Evolutionary conservation across 2,797 vertebrate genomes (phyloP).

Genomic region (Limnodromus scolopaceus): DNA sequence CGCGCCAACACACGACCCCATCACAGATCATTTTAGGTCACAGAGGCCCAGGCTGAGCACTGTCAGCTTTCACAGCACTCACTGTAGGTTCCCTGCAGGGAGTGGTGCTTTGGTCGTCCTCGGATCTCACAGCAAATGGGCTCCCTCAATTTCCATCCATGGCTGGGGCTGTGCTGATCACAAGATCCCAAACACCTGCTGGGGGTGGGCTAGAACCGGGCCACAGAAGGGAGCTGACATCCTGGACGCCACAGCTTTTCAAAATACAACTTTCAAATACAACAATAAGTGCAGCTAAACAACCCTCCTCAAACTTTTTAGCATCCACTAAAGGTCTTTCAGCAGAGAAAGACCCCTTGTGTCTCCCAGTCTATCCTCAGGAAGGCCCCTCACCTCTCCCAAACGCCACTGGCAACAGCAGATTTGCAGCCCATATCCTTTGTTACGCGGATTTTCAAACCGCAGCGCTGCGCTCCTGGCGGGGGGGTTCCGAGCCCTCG

Average conservation of each 20-base stretch:
- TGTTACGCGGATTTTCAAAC: background rate
- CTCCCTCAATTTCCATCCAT: background rate
- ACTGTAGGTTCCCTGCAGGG: background rate
- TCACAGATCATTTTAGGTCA: background rate
- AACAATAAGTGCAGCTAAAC: background rate
- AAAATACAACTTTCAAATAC: background rate
- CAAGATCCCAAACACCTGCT: constrained; percentile 1
- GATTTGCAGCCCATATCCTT: background rate
- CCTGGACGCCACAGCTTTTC: background rate
- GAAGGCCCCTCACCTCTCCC: background rate
- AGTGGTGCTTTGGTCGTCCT: background rate
- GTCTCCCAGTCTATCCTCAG: background rate
- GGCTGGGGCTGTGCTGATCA: background rate
- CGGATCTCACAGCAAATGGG: background rate
- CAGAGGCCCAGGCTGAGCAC: background rate
- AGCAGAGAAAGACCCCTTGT: background rate
- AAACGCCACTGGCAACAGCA: background rate
- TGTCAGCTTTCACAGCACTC: background rate
- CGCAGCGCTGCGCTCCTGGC: background rate
- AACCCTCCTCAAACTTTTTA: constrained; percentile 29
- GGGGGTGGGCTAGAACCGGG: background rate
- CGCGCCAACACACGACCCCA: background rate
- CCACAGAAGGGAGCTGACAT: background rate
- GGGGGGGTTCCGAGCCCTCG: background rate
- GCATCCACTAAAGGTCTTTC: background rate